These are phyloP conservation scores for Lycopodina hypogea DNA, from an alignment of 37 sponge, comb jelly and placozoan genomes.

Conservation along the genomic window DNA sequence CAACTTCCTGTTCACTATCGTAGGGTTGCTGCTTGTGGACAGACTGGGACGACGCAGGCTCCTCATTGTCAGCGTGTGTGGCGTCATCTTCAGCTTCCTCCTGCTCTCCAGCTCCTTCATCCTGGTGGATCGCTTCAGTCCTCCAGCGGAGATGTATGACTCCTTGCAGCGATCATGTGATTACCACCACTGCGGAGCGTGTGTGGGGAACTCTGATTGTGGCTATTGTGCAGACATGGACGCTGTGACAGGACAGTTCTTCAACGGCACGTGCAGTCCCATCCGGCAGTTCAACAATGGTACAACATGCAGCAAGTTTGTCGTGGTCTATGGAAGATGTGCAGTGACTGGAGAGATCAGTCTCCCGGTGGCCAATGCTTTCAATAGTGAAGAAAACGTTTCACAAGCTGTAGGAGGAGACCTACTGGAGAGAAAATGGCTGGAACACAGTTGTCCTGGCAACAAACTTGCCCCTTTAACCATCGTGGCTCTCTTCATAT, in stretches of 20 bases:
- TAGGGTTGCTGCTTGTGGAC: conserved; percentile 79
- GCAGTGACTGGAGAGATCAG: background rate
- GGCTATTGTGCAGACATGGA: conserved; percentile 70
- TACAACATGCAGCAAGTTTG: conserved; percentile 2
- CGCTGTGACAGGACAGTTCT: background rate
- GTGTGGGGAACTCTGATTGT: conserved; percentile 75
- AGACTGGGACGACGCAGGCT: conserved; percentile 83
- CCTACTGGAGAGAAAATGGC: conserved; percentile 35
- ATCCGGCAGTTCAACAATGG: background rate
- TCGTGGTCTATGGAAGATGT: background rate
- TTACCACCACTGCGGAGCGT: conserved; percentile 54
- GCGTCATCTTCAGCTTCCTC: conserved; percentile 59
- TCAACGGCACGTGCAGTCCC: conserved; percentile 58
- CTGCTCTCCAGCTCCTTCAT: conserved; percentile 52
- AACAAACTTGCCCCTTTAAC: conserved; percentile 53
- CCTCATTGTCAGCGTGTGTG: conserved; percentile 63
- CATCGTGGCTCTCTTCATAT: conserved; percentile 73
- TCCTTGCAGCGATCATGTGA: conserved; percentile 18
- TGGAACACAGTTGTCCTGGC: conserved; percentile 37
- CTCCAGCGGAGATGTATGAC: conserved; percentile 4
- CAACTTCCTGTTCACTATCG: conserved; percentile 79
- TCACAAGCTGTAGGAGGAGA: no score
- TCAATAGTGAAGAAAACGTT: no score
- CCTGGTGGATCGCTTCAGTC: conserved; percentile 29
- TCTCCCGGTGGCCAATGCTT: background rate